Evolutionary conservation across 1,140 invertebrate genomes (phyloP), one percentile per base, ranked within the genome.

Genomic region (Asbolus verrucosus): DNA sequence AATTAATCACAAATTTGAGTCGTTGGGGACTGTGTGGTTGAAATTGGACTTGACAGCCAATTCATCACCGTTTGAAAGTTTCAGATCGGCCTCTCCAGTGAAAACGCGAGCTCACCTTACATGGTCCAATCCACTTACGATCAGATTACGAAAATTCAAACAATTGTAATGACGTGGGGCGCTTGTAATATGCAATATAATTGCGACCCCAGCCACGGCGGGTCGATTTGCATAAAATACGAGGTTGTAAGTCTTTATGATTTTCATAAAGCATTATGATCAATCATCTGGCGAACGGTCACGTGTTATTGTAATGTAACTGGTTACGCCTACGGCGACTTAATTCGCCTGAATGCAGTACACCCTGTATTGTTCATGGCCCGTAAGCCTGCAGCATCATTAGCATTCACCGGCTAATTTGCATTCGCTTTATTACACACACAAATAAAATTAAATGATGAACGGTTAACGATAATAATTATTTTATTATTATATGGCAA

Each of bases 171-270:
- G 15, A 16, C 14, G 21, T 16, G 6, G 43, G 9, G 21, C n/a
- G 30, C 33, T n/a, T n/a, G n/a, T n/a, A n/a, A n/a, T n/a, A n/a
- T n/a, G n/a, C n/a, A n/a, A n/a, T n/a, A n/a, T 16, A 19, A 66
- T 41, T n/a, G 16, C 36, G 19, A 24, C 43, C 31, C 11, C 31
- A 30, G 6, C 5, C 33, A 11, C n/a, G 6, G n/a, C n/a, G 3
- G 24, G 8, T 31, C 30, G 11, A 63, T 63, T 41, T 63, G 61
- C 61, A 63, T 63, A 63, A 63, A 63, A 63, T 63, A 18, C 50
- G 19, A 59, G n/a, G 6, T 11, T 5, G 27, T 24, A 50, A 9
- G n/a, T 59, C 27, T 27, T 9, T 8, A 19, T 41, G n/a, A 62
- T 62, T 62, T 36, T 13, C 50, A 59, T 38, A 14, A 63, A 31